Percentiles rank a stretch among this genome's conserved stretches.
These are phyloP conservation scores for Geodia barretti DNA, from an alignment of 37 sponge, comb jelly and placozoan species.

Conservation along the genomic window DNA sequence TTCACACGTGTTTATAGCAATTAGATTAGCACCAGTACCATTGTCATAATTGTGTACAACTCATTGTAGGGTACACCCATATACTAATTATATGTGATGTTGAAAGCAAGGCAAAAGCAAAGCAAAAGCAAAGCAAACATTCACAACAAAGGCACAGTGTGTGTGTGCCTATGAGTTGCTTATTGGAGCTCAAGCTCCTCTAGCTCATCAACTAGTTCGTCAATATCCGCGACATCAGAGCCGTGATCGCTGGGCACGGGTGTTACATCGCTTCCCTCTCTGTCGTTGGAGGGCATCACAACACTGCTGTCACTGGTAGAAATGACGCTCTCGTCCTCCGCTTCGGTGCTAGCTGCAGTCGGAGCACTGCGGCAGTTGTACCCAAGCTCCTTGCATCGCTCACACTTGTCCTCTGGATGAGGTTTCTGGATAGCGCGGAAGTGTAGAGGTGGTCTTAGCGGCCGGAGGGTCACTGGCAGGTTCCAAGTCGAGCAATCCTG, in stretches of 20 bases:
- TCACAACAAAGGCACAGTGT: no score
- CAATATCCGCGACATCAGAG: no score
- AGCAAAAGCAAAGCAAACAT: no score
- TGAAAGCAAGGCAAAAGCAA: no score
- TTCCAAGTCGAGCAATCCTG: neutral
- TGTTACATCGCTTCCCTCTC: neutral
- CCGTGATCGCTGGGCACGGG: constrained; percentile 9
- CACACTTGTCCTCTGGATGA: neutral
- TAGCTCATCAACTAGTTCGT: neutral
- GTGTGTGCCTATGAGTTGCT: no score
- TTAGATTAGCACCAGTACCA: no score
- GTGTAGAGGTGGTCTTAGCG: neutral
- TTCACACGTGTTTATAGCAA: no score
- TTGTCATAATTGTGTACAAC: no score
- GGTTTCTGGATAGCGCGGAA: neutral
- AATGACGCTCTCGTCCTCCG: constrained; percentile 1
- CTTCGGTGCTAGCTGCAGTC: neutral
- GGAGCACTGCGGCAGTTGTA: neutral
- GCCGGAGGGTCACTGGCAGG: neutral
- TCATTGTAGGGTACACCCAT: no score
- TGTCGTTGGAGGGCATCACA: neutral
- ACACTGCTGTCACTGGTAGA: neutral
- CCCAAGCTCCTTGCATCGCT: neutral
- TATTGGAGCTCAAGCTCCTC: no score
- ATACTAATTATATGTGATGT: no score